A percentile compares a stretch with the other conserved stretches of the same genome.
Conservation (phyloP, 1,140 invertebrate species). For the Euglossa dilemma region DNA sequence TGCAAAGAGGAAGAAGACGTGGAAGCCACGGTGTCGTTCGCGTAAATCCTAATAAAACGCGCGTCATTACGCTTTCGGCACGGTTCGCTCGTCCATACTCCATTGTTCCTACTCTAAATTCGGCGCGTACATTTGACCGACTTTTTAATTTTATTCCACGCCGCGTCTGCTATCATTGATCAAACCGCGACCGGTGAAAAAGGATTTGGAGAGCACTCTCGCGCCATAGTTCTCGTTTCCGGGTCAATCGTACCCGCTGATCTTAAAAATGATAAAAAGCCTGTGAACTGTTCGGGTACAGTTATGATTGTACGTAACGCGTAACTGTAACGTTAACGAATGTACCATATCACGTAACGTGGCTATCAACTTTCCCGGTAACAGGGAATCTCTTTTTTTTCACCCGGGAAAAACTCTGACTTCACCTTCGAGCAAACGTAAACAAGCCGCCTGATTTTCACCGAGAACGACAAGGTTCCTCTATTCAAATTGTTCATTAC, state of each 20-base stretch:
- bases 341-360: conserved; percentile 25
- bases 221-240: conserved; percentile 34
- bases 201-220: conserved; percentile 15
- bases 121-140: neutral
- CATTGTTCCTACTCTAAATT: neutral
- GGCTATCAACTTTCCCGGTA: conserved; percentile 18
- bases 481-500: no score
- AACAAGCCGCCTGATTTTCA: no score
- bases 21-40: neutral
- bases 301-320: conserved; percentile 61
- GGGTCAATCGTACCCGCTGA: conserved; percentile 47
- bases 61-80: neutral
- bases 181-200: conserved; percentile 1
- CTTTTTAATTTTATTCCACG: conserved; percentile 8
- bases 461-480: no score
- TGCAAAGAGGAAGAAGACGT: neutral
- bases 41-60: neutral
- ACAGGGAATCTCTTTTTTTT: neutral
- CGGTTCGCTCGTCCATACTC: neutral
- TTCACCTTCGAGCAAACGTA: no score
- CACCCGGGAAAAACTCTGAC: neutral
- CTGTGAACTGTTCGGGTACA: conserved; percentile 64
- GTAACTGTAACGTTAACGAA: conserved; percentile 67
- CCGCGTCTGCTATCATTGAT: conserved; percentile 3
- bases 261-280: conserved; percentile 60